phyloP scores from a whole-genome alignment of 2,797 vertebrate genomes.

The Pseudomugil tenellus region DNA sequence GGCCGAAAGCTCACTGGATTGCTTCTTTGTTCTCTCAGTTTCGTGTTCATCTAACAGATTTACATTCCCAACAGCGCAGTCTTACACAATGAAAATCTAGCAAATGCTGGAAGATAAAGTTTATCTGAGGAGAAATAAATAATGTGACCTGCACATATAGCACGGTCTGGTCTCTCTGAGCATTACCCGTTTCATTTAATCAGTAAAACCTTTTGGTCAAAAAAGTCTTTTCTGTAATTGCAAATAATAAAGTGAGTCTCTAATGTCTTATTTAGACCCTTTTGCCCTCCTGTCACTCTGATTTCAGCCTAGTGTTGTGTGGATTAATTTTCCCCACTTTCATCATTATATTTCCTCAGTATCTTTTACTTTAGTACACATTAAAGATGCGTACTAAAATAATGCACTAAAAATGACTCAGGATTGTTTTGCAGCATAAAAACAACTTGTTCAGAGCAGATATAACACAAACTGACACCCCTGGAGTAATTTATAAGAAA shows the following conservation, averaged over 20 bases:
- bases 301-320: neutral
- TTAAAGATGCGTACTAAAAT: too few species aligned
- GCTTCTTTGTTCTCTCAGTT: neutral
- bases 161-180: slow-evolving; percentile 5
- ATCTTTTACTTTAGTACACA: too few species aligned
- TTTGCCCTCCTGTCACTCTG: slow-evolving; percentile 8
- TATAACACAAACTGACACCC: too few species aligned
- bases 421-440: too few species aligned
- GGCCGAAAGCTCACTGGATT: neutral
- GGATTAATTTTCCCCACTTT: neutral
- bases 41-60: neutral
- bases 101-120: neutral
- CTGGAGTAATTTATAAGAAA: neutral
- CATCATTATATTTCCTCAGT: neutral
- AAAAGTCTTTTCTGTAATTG: slow-evolving; percentile 36
- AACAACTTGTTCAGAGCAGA: too few species aligned
- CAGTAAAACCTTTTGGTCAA: slow-evolving; percentile 40
- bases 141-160: neutral
- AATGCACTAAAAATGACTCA: too few species aligned
- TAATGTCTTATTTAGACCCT: slow-evolving; percentile 20
- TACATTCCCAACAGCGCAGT: slow-evolving; percentile 3
- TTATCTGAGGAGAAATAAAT: slow-evolving; percentile 7
- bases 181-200: slow-evolving; percentile 25
- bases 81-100: slow-evolving; percentile 15
- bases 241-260: slow-evolving; percentile 26